phyloP scores from a whole-genome alignment of 2,888 invertebrate species.

The Tuta absoluta region DNA sequence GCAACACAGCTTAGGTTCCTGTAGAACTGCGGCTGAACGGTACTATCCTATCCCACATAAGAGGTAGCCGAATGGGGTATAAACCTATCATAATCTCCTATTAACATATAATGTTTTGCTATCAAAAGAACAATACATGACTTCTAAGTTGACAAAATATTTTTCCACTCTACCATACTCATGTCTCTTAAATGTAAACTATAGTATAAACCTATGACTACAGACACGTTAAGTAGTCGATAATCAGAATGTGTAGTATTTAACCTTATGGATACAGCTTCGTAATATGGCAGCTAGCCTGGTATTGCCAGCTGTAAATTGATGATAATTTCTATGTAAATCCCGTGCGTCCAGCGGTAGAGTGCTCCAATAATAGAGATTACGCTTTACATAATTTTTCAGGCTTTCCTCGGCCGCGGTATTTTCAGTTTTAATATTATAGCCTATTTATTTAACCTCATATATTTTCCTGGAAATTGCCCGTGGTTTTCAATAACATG shows the following conservation, averaged over 20 bases:
- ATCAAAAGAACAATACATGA: neutral
- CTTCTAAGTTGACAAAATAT: neutral
- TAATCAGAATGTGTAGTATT: neutral
- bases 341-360: neutral
- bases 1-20: too few relatives aligned
- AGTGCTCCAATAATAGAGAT: conserved; percentile 18
- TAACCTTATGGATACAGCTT: neutral
- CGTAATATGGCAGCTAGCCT: neutral
- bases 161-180: neutral
- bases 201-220: neutral
- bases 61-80: too few relatives aligned
- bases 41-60: too few relatives aligned
- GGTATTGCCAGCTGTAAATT: conserved; percentile 9
- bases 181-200: neutral
- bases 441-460: neutral
- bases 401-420: neutral
- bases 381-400: conserved; percentile 15
- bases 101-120: neutral
- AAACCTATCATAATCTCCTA: too few relatives aligned
- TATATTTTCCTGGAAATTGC: neutral
- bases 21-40: too few relatives aligned
- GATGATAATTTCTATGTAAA: conserved; percentile 19
- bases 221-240: neutral
- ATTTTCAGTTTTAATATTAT: neutral
- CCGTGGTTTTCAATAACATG: too few relatives aligned